These are phyloP conservation scores for Mycetomoellerius zeteki DNA, from an alignment of 1,140 invertebrate genomes.

Conservation along the genomic window DNA sequence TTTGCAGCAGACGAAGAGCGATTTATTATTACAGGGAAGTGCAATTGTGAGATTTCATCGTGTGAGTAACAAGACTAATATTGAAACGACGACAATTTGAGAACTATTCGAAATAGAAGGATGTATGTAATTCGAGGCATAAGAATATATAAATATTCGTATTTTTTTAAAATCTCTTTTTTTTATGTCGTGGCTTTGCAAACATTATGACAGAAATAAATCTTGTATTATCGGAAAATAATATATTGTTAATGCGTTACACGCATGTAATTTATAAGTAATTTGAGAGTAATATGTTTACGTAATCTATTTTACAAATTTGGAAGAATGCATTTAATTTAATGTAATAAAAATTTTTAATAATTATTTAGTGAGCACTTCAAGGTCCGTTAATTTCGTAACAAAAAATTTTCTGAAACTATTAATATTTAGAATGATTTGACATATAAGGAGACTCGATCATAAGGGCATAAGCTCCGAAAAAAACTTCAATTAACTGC, in stretches of 20 bases:
- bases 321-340: not conserved
- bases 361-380: not conserved
- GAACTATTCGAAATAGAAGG: not conserved
- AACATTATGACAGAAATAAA: not conserved
- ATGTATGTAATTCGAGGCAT: not conserved
- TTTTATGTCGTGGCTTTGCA: not conserved
- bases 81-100: constrained; percentile 28
- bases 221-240: not conserved
- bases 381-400: not conserved
- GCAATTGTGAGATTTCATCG: not conserved
- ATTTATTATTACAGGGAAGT: constrained; percentile 50
- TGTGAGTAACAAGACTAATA: constrained; percentile 30
- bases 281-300: not conserved
- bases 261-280: not conserved
- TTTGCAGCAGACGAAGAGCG: constrained; percentile 47
- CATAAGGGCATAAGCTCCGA: not conserved
- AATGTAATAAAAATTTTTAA: not conserved
- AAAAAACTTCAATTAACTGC: not conserved
- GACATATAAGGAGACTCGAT: not conserved
- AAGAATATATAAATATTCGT: not conserved
- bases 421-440: not conserved
- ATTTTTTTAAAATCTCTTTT: not conserved
- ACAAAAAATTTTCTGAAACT: not conserved
- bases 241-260: not conserved
- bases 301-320: not conserved